A percentile compares a stretch with the other conserved stretches of the same genome.
Conservation (phyloP, 2,113 vertebrate species). For the Nicator chloris region DNA sequence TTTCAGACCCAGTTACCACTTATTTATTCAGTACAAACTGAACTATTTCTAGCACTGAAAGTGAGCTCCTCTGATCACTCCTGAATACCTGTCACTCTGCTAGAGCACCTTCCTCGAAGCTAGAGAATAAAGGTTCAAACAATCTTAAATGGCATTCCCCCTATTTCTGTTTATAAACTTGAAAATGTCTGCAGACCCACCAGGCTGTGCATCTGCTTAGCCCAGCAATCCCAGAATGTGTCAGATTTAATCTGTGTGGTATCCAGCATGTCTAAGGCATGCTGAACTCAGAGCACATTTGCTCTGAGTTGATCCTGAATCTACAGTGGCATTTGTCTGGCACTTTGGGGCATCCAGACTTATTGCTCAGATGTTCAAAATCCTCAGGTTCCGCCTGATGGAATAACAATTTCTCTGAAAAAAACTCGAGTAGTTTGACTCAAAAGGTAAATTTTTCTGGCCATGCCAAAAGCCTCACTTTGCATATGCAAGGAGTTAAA, state of each 20-base stretch:
- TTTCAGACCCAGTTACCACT: not conserved
- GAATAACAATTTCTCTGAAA: not conserved
- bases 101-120: not conserved
- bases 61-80: not conserved
- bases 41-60: not conserved
- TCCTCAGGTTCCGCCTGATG: not conserved
- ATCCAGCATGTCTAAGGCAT: not conserved
- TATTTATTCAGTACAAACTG: not conserved
- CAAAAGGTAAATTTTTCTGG: not conserved
- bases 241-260: constrained; percentile 7
- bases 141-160: not conserved
- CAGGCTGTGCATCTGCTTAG: not conserved
- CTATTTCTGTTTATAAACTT: not conserved
- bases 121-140: not conserved
- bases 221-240: not conserved
- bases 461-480: not conserved
- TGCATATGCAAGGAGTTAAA: not conserved
- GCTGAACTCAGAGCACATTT: not conserved
- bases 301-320: not conserved
- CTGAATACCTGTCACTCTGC: not conserved
- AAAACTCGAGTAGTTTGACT: not conserved
- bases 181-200: not conserved
- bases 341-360: not conserved
- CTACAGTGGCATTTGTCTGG: not conserved
- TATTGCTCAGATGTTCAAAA: not conserved